These are phyloP conservation scores for Lordiphosa collinella DNA, from an alignment of 1,140 invertebrate genomes.

Conservation along the genomic window DNA sequence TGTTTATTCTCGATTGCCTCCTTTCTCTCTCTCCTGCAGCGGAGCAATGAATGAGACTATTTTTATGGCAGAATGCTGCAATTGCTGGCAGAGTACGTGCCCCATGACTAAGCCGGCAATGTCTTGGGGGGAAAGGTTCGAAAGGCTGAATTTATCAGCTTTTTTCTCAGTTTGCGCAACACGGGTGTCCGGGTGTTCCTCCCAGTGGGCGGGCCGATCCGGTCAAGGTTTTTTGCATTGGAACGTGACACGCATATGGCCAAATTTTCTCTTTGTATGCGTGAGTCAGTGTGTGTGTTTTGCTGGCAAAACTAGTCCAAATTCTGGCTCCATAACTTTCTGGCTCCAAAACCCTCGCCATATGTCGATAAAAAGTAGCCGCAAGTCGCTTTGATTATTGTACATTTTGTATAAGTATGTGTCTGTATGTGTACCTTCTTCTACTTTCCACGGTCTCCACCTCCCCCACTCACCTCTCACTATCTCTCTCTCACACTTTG, in stretches of 20 bases:
- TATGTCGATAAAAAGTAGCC: conserved; percentile 49
- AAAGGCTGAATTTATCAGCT: not conserved
- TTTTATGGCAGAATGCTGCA: conserved; percentile 20
- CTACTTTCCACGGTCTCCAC: not conserved
- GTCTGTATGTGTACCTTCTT: not conserved
- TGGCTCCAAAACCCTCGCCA: conserved; percentile 2
- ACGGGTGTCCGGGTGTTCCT: not conserved
- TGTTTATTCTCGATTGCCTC: conserved; percentile 20
- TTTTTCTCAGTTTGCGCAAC: conserved; percentile 71
- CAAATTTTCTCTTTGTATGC: conserved; percentile 8
- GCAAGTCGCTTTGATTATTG: conserved; percentile 2
- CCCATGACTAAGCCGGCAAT: too few species aligned
- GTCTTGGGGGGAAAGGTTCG: too few species aligned
- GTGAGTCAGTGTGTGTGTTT: not conserved
- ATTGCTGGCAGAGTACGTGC: conserved; percentile 1
- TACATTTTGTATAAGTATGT: not conserved
- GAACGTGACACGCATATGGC: conserved; percentile 50
- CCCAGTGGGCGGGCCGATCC: conserved; percentile 36
- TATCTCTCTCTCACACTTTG: not conserved
- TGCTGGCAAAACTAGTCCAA: conserved; percentile 30
- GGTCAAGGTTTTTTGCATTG: conserved; percentile 61
- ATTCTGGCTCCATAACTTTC: conserved; percentile 1
- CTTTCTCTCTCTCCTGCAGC: conserved; percentile 1
- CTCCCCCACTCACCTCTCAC: not conserved
- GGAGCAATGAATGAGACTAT: conserved; percentile 46